Conservation (phyloP, 2,888 invertebrate species). For the Andrena bicolor region DNA sequence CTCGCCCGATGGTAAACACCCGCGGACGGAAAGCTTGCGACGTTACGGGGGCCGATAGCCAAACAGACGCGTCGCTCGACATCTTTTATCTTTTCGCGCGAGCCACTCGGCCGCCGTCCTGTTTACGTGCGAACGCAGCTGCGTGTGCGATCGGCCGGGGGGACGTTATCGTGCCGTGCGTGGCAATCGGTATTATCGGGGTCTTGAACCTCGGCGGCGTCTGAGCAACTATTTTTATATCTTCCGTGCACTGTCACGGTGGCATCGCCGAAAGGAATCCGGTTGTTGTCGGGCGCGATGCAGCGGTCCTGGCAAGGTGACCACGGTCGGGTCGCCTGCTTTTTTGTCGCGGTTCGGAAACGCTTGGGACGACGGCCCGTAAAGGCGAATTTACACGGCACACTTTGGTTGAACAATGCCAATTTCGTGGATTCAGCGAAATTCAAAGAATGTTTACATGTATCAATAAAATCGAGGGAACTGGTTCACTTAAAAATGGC, state of each 20-base stretch:
- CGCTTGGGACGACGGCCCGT: too few species aligned
- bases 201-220: slow-evolving; percentile 54
- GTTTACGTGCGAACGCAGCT: slow-evolving; percentile 48
- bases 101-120: not conserved
- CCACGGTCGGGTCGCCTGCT: not conserved
- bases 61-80: not conserved
- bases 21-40: slow-evolving; percentile 8
- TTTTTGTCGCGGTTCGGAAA: too few species aligned
- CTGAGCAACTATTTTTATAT: slow-evolving; percentile 39
- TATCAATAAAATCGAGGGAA: too few species aligned
- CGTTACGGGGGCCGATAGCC: not conserved
- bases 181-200: slow-evolving; percentile 36
- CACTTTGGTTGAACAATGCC: too few species aligned
- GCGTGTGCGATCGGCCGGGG: slow-evolving; percentile 24
- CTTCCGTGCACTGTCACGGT: slow-evolving; percentile 14
- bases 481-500: too few species aligned
- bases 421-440: too few species aligned
- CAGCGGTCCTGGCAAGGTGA: slow-evolving; percentile 14
- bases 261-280: slow-evolving; percentile 37
- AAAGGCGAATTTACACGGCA: too few species aligned
- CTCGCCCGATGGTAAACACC: slow-evolving; percentile 23
- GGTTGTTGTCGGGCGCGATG: slow-evolving; percentile 33
- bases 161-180: slow-evolving; percentile 42
- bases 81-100: slow-evolving; percentile 1
- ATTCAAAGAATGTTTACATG: too few species aligned